These are phyloP conservation scores for Parnassius glacialis DNA, from an alignment of 2,888 invertebrate genomes.

Conservation along the genomic window DNA sequence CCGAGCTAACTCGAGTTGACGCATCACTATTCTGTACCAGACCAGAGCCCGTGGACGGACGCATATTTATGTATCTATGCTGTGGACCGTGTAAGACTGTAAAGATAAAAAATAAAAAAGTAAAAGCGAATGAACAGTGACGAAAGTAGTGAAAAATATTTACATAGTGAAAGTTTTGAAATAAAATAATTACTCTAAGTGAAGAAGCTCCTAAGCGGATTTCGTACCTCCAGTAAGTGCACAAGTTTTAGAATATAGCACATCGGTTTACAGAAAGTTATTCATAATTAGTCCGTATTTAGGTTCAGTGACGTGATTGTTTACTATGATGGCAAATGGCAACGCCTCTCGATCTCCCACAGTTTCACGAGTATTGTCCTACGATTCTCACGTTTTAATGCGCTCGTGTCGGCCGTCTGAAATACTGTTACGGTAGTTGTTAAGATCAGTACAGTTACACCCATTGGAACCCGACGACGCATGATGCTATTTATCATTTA, in stretches of 20 bases:
- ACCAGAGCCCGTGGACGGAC: no score
- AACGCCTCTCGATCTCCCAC: constrained; percentile 79
- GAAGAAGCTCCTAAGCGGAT: constrained; percentile 31
- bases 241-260: constrained; percentile 46
- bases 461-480: constrained; percentile 40
- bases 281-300: constrained; percentile 41
- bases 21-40: no score
- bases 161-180: constrained; percentile 36
- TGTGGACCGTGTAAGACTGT: no score
- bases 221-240: constrained; percentile 36
- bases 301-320: constrained; percentile 78
- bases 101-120: no score
- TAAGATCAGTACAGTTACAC: constrained; percentile 40
- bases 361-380: constrained; percentile 76
- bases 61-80: no score
- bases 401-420: constrained; percentile 54
- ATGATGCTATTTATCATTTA: no score
- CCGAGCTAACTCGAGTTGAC: no score
- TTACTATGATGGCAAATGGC: constrained; percentile 80
- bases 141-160: constrained; percentile 54
- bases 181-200: constrained; percentile 24
- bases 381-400: constrained; percentile 66
- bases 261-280: constrained; percentile 21
- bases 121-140: constrained; percentile 41
- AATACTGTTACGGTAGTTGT: constrained; percentile 30